Evolutionary conservation across 2,888 invertebrate species (phyloP).

Genomic region (Epiblema foenella): DNA sequence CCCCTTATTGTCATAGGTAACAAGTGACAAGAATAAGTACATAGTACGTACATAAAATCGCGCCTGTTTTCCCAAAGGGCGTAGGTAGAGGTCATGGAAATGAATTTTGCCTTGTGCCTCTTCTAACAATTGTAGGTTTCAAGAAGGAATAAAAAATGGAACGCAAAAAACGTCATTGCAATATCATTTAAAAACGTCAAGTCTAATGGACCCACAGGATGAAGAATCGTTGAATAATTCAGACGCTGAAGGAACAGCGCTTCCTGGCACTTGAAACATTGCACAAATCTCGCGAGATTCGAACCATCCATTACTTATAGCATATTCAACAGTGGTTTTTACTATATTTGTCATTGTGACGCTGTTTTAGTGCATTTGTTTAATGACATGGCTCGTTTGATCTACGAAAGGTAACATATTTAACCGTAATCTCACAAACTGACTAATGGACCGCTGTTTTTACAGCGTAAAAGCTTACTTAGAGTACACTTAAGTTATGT

Average conservation of each 20-base stretch:
- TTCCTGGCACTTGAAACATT: conserved; percentile 5
- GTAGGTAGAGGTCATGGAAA: neutral
- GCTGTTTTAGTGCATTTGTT: neutral
- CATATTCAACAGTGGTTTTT: neutral
- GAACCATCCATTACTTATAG: neutral
- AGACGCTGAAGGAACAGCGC: conserved; percentile 6
- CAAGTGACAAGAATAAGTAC: no score
- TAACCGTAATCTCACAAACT: no score
- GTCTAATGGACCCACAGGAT: neutral
- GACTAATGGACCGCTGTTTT: no score
- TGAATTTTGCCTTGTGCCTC: neutral
- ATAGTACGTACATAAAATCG: neutral
- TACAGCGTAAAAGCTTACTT: no score
- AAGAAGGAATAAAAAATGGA: neutral
- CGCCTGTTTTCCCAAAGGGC: neutral
- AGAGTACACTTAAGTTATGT: no score
- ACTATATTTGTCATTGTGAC: neutral
- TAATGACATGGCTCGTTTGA: no score
- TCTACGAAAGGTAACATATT: no score
- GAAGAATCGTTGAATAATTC: conserved; percentile 6
- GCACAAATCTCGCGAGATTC: neutral
- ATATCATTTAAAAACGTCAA: neutral
- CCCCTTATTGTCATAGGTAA: no score
- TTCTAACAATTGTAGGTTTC: neutral
- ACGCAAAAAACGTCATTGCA: neutral